phyloP scores from a whole-genome alignment of 2,888 invertebrate genomes.

The Mycogona germanica region DNA sequence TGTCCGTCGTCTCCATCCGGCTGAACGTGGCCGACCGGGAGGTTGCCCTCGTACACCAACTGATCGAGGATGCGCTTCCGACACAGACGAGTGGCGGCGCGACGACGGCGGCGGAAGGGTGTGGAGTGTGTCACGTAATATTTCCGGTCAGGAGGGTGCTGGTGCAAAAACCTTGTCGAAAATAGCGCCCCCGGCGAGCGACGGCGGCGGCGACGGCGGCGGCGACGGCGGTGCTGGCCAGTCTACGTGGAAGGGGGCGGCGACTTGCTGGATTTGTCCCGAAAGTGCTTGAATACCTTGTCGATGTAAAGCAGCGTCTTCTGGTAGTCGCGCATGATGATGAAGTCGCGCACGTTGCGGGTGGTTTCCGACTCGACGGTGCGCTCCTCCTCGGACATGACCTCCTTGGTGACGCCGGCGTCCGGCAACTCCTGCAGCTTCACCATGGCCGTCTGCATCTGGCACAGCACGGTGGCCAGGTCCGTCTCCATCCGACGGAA shows the following conservation, averaged over 20 bases:
- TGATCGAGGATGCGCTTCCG: constrained; percentile 49
- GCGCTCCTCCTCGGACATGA: constrained; percentile 32
- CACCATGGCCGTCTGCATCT: constrained; percentile 47
- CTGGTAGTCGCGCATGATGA: constrained; percentile 50
- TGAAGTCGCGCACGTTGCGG: constrained; percentile 45
- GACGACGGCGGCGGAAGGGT: no score
- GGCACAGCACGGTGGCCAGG: constrained; percentile 50
- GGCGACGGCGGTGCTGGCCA: no score
- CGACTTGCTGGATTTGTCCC: no score
- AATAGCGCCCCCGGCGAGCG: no score
- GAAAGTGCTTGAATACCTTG: constrained; percentile 40
- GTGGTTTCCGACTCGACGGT: constrained; percentile 34
- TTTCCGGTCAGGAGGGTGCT: no score
- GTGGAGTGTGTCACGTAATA: no score
- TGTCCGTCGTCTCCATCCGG: constrained; percentile 47
- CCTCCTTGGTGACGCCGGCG: constrained; percentile 31
- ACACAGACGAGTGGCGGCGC: no score
- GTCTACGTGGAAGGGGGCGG: no score
- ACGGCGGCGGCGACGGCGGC: no score
- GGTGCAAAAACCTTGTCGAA: no score
- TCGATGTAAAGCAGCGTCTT: constrained; percentile 46
- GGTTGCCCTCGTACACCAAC: constrained; percentile 39
- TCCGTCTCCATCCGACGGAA: constrained; percentile 48
- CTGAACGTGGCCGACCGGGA: constrained; percentile 43
- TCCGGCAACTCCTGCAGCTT: constrained; percentile 41